A percentile compares a stretch with the other conserved stretches of the same genome.
Conservation (phyloP, 92 coral and sea anemone genomes). For the Pocillopora grandis region DNA sequence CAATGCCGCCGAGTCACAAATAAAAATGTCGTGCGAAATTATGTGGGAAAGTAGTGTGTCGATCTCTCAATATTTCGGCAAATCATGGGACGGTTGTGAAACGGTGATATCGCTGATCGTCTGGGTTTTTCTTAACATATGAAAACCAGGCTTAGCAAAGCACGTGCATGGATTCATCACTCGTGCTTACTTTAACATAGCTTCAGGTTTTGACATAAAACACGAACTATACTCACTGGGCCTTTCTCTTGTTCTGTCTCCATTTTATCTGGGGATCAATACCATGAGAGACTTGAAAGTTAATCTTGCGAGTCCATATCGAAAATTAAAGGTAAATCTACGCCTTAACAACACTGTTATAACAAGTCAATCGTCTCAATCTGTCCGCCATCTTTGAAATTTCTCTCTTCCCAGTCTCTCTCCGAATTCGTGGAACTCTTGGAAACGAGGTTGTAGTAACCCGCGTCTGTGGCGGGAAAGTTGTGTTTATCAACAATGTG, state of each 20-base stretch:
- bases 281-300: constrained; percentile 3
- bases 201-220: background rate
- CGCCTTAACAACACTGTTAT: background rate
- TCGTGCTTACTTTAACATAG: too few species aligned
- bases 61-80: too few species aligned
- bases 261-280: constrained; percentile 39
- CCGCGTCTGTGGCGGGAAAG: constrained; percentile 50
- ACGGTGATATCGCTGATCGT: too few species aligned
- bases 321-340: background rate
- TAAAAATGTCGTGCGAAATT: too few species aligned
- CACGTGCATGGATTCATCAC: background rate
- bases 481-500: background rate
- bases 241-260: constrained; percentile 70
- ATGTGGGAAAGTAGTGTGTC: too few species aligned
- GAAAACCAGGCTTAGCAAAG: background rate
- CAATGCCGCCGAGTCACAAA: too few species aligned
- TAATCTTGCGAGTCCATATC: background rate
- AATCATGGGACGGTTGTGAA: too few species aligned
- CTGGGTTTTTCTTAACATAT: background rate
- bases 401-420: constrained; percentile 23
- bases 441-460: constrained; percentile 21
- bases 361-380: background rate
- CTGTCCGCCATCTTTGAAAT: constrained; percentile 35
- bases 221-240: constrained; percentile 41
- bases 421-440: background rate